Evolutionary conservation across 2,113 vertebrate genomes (phyloP).

Genomic region (Dolichallabes microphthalmus): DNA sequence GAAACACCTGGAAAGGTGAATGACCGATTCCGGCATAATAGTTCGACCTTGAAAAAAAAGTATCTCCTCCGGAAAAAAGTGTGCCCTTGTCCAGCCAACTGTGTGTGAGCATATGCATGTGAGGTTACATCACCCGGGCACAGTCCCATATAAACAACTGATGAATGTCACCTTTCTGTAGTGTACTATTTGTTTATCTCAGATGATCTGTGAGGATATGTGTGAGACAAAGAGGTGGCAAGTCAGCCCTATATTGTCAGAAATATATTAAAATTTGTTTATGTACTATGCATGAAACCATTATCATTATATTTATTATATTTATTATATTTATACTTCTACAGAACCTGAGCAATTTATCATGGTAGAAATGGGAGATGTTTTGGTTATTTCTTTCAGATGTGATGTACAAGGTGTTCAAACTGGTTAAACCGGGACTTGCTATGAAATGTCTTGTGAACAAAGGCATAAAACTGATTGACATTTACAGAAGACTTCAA

Average conservation of each 20-base stretch:
- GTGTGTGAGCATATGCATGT: conserved; percentile 18
- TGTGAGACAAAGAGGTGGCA: not conserved
- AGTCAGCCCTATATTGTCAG: not conserved
- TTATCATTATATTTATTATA: not conserved
- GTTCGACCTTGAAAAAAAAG: not conserved
- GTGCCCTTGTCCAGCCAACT: not conserved
- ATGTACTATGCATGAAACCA: not conserved
- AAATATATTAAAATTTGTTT: not conserved
- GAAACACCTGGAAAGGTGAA: conserved; percentile 24
- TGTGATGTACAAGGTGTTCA: not conserved
- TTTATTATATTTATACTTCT: not conserved
- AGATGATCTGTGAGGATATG: conserved; percentile 12
- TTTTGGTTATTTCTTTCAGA: not conserved
- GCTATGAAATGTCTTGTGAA: no score
- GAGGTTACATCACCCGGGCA: conserved; percentile 3
- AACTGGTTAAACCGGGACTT: no score
- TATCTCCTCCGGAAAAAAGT: not conserved
- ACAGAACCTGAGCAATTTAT: not conserved
- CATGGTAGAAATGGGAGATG: not conserved
- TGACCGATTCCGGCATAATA: not conserved
- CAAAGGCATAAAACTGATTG: no score
- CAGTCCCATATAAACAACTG: conserved; percentile 24
- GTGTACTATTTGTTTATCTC: not conserved
- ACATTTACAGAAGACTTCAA: no score
- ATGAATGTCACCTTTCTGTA: conserved; percentile 43